These are phyloP conservation scores for Lymantria monacha DNA, from an alignment of 2,888 invertebrate species.

Conservation along the genomic window DNA sequence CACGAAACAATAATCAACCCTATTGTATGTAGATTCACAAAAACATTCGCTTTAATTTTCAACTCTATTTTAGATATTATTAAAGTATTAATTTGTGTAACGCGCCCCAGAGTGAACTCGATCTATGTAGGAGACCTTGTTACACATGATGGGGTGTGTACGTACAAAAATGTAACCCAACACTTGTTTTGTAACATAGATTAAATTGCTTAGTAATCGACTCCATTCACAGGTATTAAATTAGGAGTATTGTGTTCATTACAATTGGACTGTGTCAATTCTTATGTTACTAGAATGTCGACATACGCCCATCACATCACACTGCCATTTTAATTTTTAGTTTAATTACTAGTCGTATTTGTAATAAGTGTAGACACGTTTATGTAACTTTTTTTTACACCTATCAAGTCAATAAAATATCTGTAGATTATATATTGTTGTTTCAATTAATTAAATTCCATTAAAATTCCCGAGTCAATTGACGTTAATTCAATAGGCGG, in stretches of 20 bases:
- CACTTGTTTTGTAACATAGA: constrained; percentile 66
- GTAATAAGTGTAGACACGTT: constrained; percentile 59
- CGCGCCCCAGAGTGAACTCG: constrained; percentile 66
- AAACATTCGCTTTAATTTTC: constrained; percentile 50
- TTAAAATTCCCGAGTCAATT: constrained; percentile 73
- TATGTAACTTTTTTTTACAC: constrained; percentile 72
- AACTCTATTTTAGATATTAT: constrained; percentile 42
- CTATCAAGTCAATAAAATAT: constrained; percentile 73
- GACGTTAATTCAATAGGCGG: constrained; percentile 56
- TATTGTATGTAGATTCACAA: constrained; percentile 52
- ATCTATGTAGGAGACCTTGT: constrained; percentile 75
- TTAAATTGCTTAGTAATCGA: constrained; percentile 59
- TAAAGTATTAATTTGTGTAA: constrained; percentile 19
- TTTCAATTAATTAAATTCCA: constrained; percentile 78
- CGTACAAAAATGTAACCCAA: constrained; percentile 49
- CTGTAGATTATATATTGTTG: constrained; percentile 70
- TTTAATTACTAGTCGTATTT: constrained; percentile 46
- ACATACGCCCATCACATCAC: constrained; percentile 80
- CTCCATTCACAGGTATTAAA: constrained; percentile 41
- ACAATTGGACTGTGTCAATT: constrained; percentile 85
- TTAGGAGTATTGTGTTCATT: constrained; percentile 70
- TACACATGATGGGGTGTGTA: constrained; percentile 65
- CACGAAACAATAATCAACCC: constrained; percentile 35
- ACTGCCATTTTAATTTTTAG: constrained; percentile 62
- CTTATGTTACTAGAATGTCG: constrained; percentile 84